These are phyloP conservation scores for Myrmophylax atrothorax DNA, from an alignment of 2,113 vertebrate species.

Conservation along the genomic window DNA sequence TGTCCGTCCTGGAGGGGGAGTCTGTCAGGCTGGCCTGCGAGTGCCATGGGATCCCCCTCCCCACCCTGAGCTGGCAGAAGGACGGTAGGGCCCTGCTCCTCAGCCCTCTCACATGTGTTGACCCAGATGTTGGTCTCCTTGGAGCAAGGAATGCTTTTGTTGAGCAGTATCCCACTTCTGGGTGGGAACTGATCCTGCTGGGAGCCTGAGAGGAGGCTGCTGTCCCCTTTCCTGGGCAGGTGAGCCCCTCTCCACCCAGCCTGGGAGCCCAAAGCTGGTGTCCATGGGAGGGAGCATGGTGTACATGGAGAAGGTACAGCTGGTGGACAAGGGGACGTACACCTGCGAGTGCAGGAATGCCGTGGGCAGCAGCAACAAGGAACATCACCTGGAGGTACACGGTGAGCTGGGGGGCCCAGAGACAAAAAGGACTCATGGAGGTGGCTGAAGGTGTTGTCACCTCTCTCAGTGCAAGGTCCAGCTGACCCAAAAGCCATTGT, in stretches of 20 bases:
- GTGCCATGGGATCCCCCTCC: slow-evolving; percentile 83
- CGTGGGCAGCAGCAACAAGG: slow-evolving; percentile 62
- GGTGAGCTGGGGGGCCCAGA: slow-evolving; percentile 39
- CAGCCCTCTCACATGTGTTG: fast-evolving
- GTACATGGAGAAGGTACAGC: slow-evolving; percentile 46
- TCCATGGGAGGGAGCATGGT: slow-evolving; percentile 52
- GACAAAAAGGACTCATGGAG: too few relatives aligned
- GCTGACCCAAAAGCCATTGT: background rate
- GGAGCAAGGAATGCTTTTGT: background rate
- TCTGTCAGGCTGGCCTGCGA: slow-evolving; percentile 81
- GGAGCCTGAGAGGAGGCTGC: background rate
- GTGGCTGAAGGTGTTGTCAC: too few relatives aligned
- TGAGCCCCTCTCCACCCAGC: slow-evolving; percentile 4
- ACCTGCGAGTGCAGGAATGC: slow-evolving; percentile 69
- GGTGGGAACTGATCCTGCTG: background rate
- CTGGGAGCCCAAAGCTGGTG: background rate
- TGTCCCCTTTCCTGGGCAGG: slow-evolving; percentile 16
- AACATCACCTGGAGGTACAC: slow-evolving; percentile 66
- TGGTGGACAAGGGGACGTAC: slow-evolving; percentile 62
- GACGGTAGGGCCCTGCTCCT: slow-evolving; percentile 72
- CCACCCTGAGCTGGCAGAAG: slow-evolving; percentile 87
- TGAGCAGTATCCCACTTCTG: background rate
- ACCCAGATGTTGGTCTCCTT: background rate
- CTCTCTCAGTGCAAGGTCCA: background rate
- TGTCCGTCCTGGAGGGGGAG: slow-evolving; percentile 57